Evolutionary conservation across 1,140 invertebrate species (phyloP).

Genomic region (Bilobella aurantiaca): DNA sequence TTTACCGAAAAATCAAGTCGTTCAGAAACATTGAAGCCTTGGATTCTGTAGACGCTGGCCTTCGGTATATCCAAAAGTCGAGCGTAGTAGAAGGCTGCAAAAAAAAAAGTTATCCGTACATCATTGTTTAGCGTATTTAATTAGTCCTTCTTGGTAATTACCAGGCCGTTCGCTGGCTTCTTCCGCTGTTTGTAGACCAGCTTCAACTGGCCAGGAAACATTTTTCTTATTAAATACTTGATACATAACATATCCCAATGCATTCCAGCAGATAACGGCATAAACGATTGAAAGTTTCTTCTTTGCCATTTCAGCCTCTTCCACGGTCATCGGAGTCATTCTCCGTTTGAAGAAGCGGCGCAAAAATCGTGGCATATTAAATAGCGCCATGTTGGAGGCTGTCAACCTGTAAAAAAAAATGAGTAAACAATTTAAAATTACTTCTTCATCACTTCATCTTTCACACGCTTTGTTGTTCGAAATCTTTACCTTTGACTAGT

Average conservation of each 20-base stretch:
- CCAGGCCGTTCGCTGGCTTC: constrained; percentile 39
- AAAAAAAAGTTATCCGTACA: background rate
- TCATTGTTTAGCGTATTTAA: background rate
- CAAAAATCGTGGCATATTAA: constrained; percentile 14
- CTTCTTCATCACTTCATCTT: too few relatives aligned
- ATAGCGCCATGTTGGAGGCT: background rate
- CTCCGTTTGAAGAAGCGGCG: constrained; percentile 46
- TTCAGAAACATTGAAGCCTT: background rate
- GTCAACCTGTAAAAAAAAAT: background rate
- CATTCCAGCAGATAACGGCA: constrained; percentile 51
- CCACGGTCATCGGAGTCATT: constrained; percentile 49
- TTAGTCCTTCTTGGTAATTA: background rate
- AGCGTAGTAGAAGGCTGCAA: background rate
- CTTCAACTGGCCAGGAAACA: constrained; percentile 51
- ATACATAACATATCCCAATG: constrained; percentile 51
- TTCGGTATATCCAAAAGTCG: background rate
- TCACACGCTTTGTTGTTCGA: too few relatives aligned
- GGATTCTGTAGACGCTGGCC: background rate
- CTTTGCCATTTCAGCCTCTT: constrained; percentile 48
- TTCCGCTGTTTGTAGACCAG: constrained; percentile 50
- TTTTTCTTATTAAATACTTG: constrained; percentile 46
- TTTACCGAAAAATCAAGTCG: background rate
- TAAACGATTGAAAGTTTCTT: constrained; percentile 49
- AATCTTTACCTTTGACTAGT: too few relatives aligned
- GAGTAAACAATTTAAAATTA: too few relatives aligned